Conservation (phyloP, 2,888 invertebrate genomes). For the Subacronicta megacephala region DNA sequence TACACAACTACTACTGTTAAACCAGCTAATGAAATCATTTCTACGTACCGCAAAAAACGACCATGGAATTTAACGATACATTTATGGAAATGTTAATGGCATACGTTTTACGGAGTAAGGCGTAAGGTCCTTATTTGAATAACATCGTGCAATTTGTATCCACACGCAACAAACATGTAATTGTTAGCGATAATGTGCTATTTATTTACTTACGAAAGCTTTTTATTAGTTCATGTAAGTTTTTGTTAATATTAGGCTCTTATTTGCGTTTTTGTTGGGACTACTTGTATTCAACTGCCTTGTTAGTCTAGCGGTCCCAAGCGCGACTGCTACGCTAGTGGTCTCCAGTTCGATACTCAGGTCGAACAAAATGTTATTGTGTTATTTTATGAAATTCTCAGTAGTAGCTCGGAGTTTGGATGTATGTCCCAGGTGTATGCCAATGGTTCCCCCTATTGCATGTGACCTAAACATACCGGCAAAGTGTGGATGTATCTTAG, state of each 20-base stretch:
- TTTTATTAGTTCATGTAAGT: conserved; percentile 27
- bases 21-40: conserved; percentile 6
- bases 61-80: conserved; percentile 11
- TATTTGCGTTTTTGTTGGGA: conserved; percentile 21
- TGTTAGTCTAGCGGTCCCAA: too few relatives aligned
- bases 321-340: too few relatives aligned
- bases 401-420: too few relatives aligned
- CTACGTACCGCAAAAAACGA: conserved; percentile 3
- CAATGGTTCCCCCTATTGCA: too few relatives aligned
- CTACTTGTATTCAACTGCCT: not conserved
- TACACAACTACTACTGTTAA: not conserved
- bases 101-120: conserved; percentile 36
- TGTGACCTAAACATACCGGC: too few relatives aligned
- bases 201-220: conserved; percentile 50
- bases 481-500: too few relatives aligned
- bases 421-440: too few relatives aligned
- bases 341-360: too few relatives aligned
- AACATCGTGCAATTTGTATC: conserved; percentile 58
- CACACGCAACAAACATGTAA: conserved; percentile 58
- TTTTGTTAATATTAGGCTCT: conserved; percentile 26
- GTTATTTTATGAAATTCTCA: too few relatives aligned
- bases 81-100: conserved; percentile 11
- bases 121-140: conserved; percentile 54
- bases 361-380: too few relatives aligned
- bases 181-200: conserved; percentile 57